phyloP scores from a whole-genome alignment of 2,888 invertebrate species.

The Drosophila siamana region DNA sequence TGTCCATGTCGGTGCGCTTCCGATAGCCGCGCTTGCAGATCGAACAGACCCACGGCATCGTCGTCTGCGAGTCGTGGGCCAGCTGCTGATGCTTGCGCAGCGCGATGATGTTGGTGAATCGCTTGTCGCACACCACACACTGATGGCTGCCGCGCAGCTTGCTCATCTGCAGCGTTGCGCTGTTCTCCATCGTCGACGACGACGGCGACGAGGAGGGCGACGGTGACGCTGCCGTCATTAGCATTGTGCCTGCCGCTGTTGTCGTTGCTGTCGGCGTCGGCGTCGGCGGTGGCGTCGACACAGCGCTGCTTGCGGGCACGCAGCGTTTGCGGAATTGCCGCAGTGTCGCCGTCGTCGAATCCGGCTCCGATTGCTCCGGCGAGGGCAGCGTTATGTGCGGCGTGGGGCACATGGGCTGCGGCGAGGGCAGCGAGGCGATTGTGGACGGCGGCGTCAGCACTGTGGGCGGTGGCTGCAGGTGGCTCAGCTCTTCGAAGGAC shows the following conservation, averaged over 20 bases:
- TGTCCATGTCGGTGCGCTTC: slow-evolving; percentile 81
- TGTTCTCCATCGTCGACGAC: slow-evolving; percentile 65
- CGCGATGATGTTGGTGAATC: slow-evolving; percentile 78
- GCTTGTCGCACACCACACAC: slow-evolving; percentile 78
- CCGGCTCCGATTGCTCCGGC: slow-evolving; percentile 80
- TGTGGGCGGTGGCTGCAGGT: slow-evolving; percentile 60
- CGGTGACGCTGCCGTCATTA: slow-evolving; percentile 48
- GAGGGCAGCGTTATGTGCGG: slow-evolving; percentile 71
- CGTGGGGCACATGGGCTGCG: slow-evolving; percentile 50
- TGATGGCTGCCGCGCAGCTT: slow-evolving; percentile 72
- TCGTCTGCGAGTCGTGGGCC: slow-evolving; percentile 74
- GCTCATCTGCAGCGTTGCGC: slow-evolving; percentile 34
- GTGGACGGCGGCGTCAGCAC: slow-evolving; percentile 68
- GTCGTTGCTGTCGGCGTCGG: no score
- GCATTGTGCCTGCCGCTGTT: slow-evolving; percentile 10
- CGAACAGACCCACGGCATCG: slow-evolving; percentile 78
- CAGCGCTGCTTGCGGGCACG: slow-evolving; percentile 1
- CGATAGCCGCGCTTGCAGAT: slow-evolving; percentile 82
- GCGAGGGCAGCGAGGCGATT: slow-evolving; percentile 63
- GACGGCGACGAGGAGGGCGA: slow-evolving; percentile 69
- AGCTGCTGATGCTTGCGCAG: slow-evolving; percentile 80
- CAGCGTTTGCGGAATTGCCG: slow-evolving; percentile 80
- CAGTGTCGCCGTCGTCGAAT: slow-evolving; percentile 80
- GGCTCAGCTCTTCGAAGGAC: slow-evolving; percentile 50
- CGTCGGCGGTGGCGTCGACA: slow-evolving; percentile 1